Conservation (phyloP, 2,888 invertebrate species). For the Mechanitis messenoides region DNA sequence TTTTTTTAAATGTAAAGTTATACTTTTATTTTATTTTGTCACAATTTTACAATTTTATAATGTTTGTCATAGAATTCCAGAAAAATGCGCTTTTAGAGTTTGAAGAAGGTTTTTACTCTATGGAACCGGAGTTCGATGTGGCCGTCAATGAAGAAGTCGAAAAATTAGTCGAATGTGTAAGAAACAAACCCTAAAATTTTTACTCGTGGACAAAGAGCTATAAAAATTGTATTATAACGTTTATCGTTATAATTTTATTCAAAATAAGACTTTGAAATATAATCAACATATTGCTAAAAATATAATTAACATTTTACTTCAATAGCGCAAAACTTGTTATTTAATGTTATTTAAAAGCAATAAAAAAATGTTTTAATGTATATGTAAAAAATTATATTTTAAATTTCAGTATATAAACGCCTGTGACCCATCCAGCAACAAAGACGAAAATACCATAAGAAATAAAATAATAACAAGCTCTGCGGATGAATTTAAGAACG, state of each 20-base stretch:
- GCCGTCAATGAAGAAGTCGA: background rate
- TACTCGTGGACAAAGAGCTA: background rate
- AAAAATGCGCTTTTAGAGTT: background rate
- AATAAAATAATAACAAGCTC: conserved; percentile 19
- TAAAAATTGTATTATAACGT: too few species aligned
- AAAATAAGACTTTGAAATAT: too few species aligned
- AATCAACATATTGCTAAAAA: too few species aligned
- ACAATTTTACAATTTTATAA: too few species aligned
- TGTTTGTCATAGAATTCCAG: background rate
- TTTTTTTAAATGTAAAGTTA: background rate
- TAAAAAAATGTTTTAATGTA: background rate
- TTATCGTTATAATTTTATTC: too few species aligned
- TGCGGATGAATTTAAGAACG: conserved; percentile 11
- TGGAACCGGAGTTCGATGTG: background rate
- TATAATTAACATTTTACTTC: too few species aligned
- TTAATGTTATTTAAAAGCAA: too few species aligned
- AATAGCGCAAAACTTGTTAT: too few species aligned
- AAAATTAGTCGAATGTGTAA: conserved; percentile 1
- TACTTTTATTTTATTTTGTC: too few species aligned
- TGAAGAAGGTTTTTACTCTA: background rate
- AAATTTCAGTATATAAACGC: background rate
- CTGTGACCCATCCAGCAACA: conserved; percentile 1
- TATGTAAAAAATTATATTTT: background rate
- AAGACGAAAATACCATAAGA: conserved; percentile 13
- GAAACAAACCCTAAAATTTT: background rate